Base-by-base conservation (phyloP, 2,888 invertebrate genomes). In the Chouioia cunea region DNA sequence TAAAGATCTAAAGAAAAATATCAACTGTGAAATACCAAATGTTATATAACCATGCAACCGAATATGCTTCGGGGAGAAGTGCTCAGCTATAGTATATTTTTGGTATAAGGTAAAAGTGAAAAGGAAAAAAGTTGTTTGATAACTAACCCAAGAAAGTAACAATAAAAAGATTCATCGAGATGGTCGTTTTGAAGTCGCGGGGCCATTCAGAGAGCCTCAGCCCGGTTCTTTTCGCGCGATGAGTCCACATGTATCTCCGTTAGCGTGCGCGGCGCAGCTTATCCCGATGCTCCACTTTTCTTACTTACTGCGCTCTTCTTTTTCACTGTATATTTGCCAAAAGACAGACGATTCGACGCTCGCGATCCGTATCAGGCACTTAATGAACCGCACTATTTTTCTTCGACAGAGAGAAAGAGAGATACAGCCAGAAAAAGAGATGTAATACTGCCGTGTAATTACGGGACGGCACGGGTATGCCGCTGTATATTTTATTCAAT, bases 371-470 rank as follows among this genome's bases (percentile, higher is more conserved):
- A 65, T 23, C 77, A 75, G 72, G 73, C 76, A 77, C 76, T 64
- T 80, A 81, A 81, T 79, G 78, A 80, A 70, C 76, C 75, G 69
- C 76, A 73, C 77, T 78, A 82, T 81, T 80, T 81, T 81, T 80
- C 81, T 80, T 76, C 74, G 52, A 8, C 4, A 12, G 27, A 27
- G 27, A 27, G 36, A 36, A 6, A 36, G 12, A 36, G 36, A 36
- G 12, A 36, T 6, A 36, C 2, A 36, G 36, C n/a, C n/a, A n/a
- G n/a, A n/a, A n/a, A 36, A 3, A 10, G 36, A 36, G 4, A 36
- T 36, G 36, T 12, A 10, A 36, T 1, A 18, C 50, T 3, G 52
- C 44, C 64, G 75, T 74, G 80, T 79, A 81, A 82, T 82, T 82
- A 79, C 80, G 64, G 36, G 64, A 44, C 58, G 65, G 47, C 36